Evolutionary conservation across 2,797 vertebrate genomes (phyloP).

Genomic region (Catharus ustulatus): DNA sequence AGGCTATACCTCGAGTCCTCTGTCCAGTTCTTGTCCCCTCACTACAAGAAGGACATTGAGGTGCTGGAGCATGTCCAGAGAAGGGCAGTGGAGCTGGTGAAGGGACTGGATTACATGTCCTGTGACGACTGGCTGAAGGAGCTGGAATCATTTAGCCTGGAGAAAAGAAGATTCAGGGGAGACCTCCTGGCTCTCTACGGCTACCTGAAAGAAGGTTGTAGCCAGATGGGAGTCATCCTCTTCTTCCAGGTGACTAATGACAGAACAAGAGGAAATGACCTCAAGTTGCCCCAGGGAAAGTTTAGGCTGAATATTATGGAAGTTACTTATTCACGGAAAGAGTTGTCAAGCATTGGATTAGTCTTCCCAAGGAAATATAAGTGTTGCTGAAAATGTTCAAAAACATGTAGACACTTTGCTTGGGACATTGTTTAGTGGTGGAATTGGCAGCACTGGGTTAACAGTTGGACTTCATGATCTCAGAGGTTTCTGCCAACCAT

Average conservation of each 20-base stretch:
- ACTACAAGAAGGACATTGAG: neutral
- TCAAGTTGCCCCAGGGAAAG: neutral
- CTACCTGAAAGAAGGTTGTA: neutral
- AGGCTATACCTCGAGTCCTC: accelerated
- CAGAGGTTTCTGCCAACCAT: neutral
- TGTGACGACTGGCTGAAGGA: too few relatives aligned
- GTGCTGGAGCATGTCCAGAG: accelerated
- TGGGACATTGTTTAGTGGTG: neutral
- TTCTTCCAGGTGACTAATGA: neutral
- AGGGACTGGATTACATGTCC: neutral
- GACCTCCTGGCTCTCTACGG: neutral
- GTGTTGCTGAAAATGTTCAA: neutral
- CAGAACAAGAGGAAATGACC: neutral
- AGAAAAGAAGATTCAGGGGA: neutral
- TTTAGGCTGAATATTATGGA: neutral
- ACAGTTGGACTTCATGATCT: neutral
- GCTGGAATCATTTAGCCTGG: neutral
- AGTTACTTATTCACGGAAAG: neutral
- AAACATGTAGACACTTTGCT: accelerated
- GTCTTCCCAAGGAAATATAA: neutral
- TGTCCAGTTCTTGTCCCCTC: neutral
- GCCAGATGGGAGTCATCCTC: accelerated
- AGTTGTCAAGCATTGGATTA: neutral
- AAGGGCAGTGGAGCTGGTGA: neutral
- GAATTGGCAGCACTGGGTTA: neutral